These are phyloP conservation scores for Scalopus aquaticus DNA, from an alignment of 2,113 vertebrate species.

Conservation along the genomic window DNA sequence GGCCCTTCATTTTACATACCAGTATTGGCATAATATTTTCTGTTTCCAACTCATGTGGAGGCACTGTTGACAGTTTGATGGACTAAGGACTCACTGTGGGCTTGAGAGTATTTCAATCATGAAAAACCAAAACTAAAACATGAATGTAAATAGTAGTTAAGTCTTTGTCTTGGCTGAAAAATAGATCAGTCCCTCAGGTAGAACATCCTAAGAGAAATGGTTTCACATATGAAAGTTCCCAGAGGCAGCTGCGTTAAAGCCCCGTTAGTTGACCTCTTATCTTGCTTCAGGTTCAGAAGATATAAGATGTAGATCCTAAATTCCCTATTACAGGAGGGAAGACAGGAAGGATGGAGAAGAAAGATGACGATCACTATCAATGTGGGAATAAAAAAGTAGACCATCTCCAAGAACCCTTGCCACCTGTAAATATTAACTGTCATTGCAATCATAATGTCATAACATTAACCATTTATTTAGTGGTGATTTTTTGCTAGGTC, in stretches of 20 bases:
- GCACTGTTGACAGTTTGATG: slow-evolving; percentile 51
- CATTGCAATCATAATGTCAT: background rate
- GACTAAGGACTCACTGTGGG: slow-evolving; percentile 50
- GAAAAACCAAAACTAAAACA: slow-evolving; percentile 19
- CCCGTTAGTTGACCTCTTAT: background rate
- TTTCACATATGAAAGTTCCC: background rate
- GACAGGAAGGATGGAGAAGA: background rate
- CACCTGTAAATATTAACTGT: background rate
- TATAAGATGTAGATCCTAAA: background rate
- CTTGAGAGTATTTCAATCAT: slow-evolving; percentile 55
- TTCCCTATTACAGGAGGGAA: background rate
- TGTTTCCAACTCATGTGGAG: background rate
- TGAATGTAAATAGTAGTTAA: slow-evolving; percentile 20
- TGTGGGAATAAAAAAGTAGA: background rate
- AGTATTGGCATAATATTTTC: slow-evolving; percentile 18
- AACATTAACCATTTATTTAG: background rate
- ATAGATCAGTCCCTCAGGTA: background rate
- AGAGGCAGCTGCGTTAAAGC: background rate
- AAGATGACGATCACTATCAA: background rate
- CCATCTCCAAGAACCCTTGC: background rate
- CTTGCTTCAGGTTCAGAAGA: background rate
- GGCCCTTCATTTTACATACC: background rate
- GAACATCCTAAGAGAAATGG: background rate
- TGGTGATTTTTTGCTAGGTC: background rate
- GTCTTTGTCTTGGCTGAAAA: slow-evolving; percentile 32